Conservation (phyloP, 2,797 vertebrate species). For the Eurystomus glaucurus region DNA sequence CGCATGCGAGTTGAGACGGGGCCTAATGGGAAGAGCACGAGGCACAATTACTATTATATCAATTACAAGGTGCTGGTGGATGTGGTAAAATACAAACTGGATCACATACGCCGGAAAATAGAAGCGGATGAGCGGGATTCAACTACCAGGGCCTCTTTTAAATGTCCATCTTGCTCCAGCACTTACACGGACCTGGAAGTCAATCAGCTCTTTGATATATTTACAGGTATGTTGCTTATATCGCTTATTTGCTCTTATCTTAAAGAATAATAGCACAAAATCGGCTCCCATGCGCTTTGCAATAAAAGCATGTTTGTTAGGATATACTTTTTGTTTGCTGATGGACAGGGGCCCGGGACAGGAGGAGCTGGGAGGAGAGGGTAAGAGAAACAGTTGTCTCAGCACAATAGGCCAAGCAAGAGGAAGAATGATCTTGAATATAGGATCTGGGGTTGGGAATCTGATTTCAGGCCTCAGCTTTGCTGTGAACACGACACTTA, state of each 20-base stretch:
- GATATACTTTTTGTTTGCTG: background rate
- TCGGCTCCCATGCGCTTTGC: fast-evolving
- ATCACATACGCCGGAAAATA: conserved; percentile 74
- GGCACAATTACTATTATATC: conserved; percentile 80
- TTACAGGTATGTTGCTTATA: conserved; percentile 58
- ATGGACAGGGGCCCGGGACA: background rate
- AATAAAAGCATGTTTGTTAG: background rate
- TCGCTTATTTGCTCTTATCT: background rate
- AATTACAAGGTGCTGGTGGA: conserved; percentile 81
- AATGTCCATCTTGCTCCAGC: conserved; percentile 73
- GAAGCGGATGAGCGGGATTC: conserved; percentile 72
- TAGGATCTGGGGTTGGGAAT: background rate
- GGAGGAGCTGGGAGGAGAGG: background rate
- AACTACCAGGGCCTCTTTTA: conserved; percentile 76
- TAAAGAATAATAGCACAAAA: background rate
- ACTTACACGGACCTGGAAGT: conserved; percentile 77
- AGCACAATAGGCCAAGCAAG: background rate
- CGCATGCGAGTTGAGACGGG: conserved; percentile 51
- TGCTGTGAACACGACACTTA: background rate
- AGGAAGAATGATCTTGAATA: background rate
- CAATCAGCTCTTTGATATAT: conserved; percentile 77
- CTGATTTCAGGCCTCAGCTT: background rate
- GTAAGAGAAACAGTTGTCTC: background rate
- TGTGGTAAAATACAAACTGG: conserved; percentile 80
- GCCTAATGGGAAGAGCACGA: conserved; percentile 60